Evolutionary conservation across 2,888 invertebrate species (phyloP).

Genomic region (Volucella zonaria): DNA sequence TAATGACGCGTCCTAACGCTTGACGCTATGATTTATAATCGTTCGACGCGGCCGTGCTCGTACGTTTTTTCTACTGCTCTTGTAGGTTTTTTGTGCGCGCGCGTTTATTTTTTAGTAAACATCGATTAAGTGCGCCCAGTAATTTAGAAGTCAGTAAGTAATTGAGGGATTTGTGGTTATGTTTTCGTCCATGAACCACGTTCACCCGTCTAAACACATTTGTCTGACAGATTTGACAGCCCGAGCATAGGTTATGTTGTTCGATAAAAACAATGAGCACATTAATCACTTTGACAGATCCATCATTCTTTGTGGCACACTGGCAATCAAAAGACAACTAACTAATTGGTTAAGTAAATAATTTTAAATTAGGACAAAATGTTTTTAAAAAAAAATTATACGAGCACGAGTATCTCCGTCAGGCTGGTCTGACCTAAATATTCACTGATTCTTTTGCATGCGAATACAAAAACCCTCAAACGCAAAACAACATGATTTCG

Average conservation of each 20-base stretch:
- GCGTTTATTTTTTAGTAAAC: conserved; percentile 43
- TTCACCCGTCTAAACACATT: conserved; percentile 13
- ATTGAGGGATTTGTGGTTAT: conserved; percentile 35
- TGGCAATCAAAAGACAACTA: conserved; percentile 5
- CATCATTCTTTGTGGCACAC: conserved; percentile 13
- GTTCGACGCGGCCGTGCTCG: neutral
- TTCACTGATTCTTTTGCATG: conserved; percentile 8
- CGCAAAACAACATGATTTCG: neutral
- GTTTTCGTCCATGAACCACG: conserved; percentile 37
- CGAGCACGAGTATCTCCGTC: neutral
- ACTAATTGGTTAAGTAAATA: conserved; percentile 36
- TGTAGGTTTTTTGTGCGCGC: neutral
- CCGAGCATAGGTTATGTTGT: conserved; percentile 26
- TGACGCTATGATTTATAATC: conserved; percentile 63
- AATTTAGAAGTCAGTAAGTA: conserved; percentile 41
- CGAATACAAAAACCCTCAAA: neutral
- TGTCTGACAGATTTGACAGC: conserved; percentile 53
- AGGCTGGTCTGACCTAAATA: conserved; percentile 45
- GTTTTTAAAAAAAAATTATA: no score
- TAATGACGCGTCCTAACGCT: conserved; percentile 68
- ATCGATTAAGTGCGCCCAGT: conserved; percentile 31
- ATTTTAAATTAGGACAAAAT: neutral
- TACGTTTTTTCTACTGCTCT: neutral
- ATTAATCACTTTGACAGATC: conserved; percentile 63
- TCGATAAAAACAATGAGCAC: conserved; percentile 30